Percentiles rank a stretch among this genome's conserved stretches.
phyloP scores from a whole-genome alignment of 2,113 vertebrate genomes.

The Brachypteracias leptosomus region DNA sequence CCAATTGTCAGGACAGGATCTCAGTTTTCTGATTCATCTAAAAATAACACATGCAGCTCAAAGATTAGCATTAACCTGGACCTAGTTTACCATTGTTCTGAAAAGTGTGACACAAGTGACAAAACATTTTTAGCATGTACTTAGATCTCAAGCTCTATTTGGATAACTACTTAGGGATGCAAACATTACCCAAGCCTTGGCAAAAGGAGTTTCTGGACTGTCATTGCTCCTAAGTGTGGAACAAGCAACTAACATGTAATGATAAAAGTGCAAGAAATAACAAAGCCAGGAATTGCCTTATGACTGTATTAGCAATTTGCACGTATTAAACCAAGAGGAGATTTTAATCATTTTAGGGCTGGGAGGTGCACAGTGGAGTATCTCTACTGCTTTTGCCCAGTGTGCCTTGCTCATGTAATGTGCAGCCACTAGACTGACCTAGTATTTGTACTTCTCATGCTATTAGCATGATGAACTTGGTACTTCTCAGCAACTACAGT shows the following conservation, averaged over 20 bases:
- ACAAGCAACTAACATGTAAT: neutral
- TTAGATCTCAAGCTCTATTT: neutral
- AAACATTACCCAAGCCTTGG: neutral
- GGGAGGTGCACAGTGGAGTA: neutral
- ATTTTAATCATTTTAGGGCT: neutral
- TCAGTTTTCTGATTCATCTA: neutral
- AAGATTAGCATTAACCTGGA: neutral
- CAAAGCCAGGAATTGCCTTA: neutral
- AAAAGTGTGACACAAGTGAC: neutral
- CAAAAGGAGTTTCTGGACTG: neutral
- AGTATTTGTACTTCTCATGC: neutral
- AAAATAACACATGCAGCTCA: neutral
- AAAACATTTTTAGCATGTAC: neutral
- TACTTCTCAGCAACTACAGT: neutral
- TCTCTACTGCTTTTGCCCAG: neutral
- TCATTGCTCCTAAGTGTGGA: neutral
- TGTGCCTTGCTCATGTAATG: neutral
- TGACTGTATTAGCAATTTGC: neutral
- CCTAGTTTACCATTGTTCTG: neutral
- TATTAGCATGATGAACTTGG: neutral
- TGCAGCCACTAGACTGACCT: neutral
- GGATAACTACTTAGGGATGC: neutral
- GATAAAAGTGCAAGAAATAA: neutral
- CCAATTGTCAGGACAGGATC: neutral
- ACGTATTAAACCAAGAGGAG: neutral